Percentiles rank a stretch among this genome's conserved stretches.
Evolutionary conservation across 2,113 vertebrate genomes (phyloP).

Genomic region (Phylloscopus whistleri): DNA sequence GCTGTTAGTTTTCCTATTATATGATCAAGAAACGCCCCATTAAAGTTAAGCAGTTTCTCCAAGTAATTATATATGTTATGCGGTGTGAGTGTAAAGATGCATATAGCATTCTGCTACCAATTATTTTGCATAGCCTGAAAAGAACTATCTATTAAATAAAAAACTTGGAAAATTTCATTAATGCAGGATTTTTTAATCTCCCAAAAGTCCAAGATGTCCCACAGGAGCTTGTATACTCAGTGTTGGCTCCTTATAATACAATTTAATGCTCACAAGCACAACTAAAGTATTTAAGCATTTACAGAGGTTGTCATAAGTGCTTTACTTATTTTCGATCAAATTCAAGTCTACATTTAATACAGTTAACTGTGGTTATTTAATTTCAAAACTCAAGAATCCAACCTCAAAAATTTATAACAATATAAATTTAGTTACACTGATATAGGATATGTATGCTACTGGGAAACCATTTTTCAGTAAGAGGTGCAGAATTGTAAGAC

Average conservation of each 20-base stretch:
- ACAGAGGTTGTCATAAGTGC: conserved; percentile 83
- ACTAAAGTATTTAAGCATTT: conserved; percentile 93
- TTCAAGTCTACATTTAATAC: conserved; percentile 89
- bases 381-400: conserved; percentile 90
- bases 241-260: conserved; percentile 88
- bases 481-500: conserved; percentile 60
- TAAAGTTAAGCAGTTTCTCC: conserved; percentile 81
- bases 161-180: conserved; percentile 88
- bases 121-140: conserved; percentile 72
- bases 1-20: conserved; percentile 84
- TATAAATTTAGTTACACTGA: conserved; percentile 83
- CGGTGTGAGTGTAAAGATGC: conserved; percentile 37
- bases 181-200: conserved; percentile 82
- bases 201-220: conserved; percentile 79
- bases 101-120: conserved; percentile 58
- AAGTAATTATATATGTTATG: conserved; percentile 77
- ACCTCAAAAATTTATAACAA: conserved; percentile 90
- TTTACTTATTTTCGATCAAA: conserved; percentile 85
- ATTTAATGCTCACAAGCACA: conserved; percentile 85
- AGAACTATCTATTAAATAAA: conserved; percentile 83
- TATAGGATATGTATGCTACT: conserved; percentile 76
- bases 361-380: conserved; percentile 95
- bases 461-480: conserved; percentile 74
- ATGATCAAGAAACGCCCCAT: conserved; percentile 79
- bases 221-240: conserved; percentile 73